phyloP scores from a whole-genome alignment of 2,113 vertebrate species.

The Microtus montanus region DNA sequence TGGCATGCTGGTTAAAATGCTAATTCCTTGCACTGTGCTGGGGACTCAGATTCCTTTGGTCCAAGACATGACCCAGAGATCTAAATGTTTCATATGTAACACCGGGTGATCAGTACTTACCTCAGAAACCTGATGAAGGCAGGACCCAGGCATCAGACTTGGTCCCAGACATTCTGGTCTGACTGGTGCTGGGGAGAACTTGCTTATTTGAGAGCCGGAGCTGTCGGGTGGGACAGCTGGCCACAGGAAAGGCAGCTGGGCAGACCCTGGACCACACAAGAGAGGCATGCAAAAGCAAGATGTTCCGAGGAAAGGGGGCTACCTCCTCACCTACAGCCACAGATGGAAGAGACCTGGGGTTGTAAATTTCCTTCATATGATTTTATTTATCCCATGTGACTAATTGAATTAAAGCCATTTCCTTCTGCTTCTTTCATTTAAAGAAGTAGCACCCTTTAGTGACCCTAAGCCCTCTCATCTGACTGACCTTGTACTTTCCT shows the following conservation, averaged over 20 bases:
- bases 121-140: not conserved
- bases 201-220: not conserved
- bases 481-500: conserved; percentile 59
- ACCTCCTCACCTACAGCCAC: not conserved
- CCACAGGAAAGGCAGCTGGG: conserved; percentile 20
- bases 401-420: conserved; percentile 73
- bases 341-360: not conserved
- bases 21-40: not conserved
- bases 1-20: not conserved
- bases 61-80: not conserved
- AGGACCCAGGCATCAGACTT: not conserved
- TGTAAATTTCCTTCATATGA: conserved; percentile 27
- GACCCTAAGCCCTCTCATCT: conserved; percentile 48
- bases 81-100: not conserved
- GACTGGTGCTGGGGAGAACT: not conserved
- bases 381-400: conserved; percentile 63
- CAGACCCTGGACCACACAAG: conserved; percentile 58
- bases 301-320: not conserved
- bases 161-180: not conserved
- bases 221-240: not conserved
- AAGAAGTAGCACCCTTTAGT: conserved; percentile 59
- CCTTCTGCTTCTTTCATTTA: conserved; percentile 67
- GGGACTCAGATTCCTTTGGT: not conserved
- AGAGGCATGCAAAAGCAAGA: not conserved
- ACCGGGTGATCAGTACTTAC: conserved; percentile 35